Evolutionary conservation across 2,113 vertebrate species (phyloP).

Genomic region (Micromys minutus): DNA sequence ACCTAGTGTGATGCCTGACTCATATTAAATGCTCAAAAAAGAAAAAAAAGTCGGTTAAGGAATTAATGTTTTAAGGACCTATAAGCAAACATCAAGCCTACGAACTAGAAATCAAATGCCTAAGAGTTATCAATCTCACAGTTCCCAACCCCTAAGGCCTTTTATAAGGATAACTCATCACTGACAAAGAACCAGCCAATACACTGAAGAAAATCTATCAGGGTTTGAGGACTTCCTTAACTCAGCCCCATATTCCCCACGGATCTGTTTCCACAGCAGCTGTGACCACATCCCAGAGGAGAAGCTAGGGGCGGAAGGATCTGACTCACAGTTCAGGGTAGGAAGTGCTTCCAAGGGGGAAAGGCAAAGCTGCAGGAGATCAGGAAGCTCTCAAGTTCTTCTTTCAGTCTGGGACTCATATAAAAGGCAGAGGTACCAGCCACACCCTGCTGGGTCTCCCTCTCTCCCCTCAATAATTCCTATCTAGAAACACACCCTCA

Average conservation of each 20-base stretch:
- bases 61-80: slow-evolving; percentile 14
- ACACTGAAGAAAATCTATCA: neutral
- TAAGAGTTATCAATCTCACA: neutral
- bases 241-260: neutral
- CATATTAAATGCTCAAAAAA: slow-evolving; percentile 29
- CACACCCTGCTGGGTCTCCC: neutral
- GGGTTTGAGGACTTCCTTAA: neutral
- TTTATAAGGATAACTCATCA: slow-evolving; percentile 13
- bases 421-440: too few relatives aligned
- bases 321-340: neutral
- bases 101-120: slow-evolving; percentile 30
- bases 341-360: neutral
- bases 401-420: neutral
- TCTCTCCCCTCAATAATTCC: neutral
- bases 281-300: neutral
- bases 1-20: neutral
- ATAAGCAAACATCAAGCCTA: slow-evolving; percentile 34
- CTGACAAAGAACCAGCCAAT: slow-evolving; percentile 7
- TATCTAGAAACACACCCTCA: neutral
- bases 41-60: neutral
- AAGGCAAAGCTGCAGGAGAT: neutral
- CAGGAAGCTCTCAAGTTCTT: neutral
- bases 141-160: neutral
- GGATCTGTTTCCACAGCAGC: neutral
- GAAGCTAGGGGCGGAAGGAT: neutral